phyloP scores from a whole-genome alignment of 1,140 invertebrate genomes.

The Eubasilissa regina region DNA sequence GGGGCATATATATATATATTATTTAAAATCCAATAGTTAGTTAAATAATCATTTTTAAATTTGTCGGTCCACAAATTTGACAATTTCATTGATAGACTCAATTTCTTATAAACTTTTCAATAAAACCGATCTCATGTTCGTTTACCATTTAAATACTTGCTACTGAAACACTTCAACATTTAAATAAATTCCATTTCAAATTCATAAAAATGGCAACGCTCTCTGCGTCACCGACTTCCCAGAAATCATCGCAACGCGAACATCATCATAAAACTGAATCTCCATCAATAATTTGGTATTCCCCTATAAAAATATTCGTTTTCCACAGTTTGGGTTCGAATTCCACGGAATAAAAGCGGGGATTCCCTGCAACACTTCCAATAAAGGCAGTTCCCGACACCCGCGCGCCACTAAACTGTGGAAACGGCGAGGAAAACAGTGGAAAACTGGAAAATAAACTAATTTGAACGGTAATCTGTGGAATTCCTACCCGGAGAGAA shows the following conservation, averaged over 20 bases:
- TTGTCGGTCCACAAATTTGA: too few species aligned
- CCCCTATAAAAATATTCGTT: conserved; percentile 6
- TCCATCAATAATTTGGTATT: conserved; percentile 9
- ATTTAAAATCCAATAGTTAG: too few species aligned
- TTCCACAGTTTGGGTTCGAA: conserved; percentile 9
- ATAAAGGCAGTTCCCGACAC: conserved; percentile 21
- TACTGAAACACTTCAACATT: too few species aligned
- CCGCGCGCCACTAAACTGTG: conserved; percentile 28
- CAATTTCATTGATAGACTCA: too few species aligned
- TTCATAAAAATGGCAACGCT: not conserved
- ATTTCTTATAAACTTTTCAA: too few species aligned
- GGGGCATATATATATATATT: too few species aligned
- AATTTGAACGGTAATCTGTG: conserved; percentile 27
- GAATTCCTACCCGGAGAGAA: not conserved
- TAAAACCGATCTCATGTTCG: too few species aligned
- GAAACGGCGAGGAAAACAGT: conserved; percentile 19
- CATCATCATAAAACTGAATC: conserved; percentile 14
- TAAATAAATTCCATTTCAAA: not conserved
- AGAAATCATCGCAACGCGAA: not conserved
- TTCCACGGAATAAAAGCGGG: conserved; percentile 29
- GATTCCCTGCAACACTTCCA: not conserved
- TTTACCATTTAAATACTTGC: too few species aligned
- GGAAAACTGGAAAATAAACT: conserved; percentile 29
- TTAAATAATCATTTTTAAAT: too few species aligned
- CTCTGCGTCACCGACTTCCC: not conserved